Conservation (phyloP, 1,140 invertebrate genomes). For the Lordiphosa collinella region DNA sequence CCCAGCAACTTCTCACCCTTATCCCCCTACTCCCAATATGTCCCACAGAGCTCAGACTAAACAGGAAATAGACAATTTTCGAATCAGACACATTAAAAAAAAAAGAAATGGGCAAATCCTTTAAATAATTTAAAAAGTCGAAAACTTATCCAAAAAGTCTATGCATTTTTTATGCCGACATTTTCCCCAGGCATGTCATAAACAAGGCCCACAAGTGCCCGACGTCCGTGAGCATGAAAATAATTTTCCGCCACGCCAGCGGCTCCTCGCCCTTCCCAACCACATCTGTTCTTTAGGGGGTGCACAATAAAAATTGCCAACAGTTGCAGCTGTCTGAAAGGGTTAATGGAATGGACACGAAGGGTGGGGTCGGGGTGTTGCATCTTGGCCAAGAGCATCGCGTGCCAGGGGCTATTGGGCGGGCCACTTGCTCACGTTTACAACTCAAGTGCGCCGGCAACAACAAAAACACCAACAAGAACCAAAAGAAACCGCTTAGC, state of each 20-base stretch:
- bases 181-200: constrained; percentile 62
- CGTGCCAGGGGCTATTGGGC: constrained; percentile 48
- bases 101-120: constrained; percentile 26
- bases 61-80: constrained; percentile 73
- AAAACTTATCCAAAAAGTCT: constrained; percentile 31
- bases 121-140: constrained; percentile 67
- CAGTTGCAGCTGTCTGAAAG: constrained; percentile 53
- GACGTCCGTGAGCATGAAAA: constrained; percentile 66
- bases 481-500: constrained; percentile 22
- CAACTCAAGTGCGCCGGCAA: constrained; percentile 53
- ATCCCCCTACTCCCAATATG: constrained; percentile 4
- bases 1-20: constrained; percentile 4
- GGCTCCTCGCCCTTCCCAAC: not conserved
- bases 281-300: not conserved
- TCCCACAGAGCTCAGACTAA: constrained; percentile 40
- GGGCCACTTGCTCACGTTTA: constrained; percentile 49
- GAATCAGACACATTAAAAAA: constrained; percentile 45
- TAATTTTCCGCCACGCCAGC: constrained; percentile 43
- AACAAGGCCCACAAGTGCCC: constrained; percentile 70
- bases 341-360: not conserved
- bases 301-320: constrained; percentile 48
- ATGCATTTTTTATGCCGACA: constrained; percentile 31
- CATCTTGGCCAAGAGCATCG: constrained; percentile 75
- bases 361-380: constrained; percentile 2
- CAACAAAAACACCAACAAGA: constrained; percentile 33